phyloP scores from a whole-genome alignment of 2,888 invertebrate genomes.

The Lasioglossum morio region DNA sequence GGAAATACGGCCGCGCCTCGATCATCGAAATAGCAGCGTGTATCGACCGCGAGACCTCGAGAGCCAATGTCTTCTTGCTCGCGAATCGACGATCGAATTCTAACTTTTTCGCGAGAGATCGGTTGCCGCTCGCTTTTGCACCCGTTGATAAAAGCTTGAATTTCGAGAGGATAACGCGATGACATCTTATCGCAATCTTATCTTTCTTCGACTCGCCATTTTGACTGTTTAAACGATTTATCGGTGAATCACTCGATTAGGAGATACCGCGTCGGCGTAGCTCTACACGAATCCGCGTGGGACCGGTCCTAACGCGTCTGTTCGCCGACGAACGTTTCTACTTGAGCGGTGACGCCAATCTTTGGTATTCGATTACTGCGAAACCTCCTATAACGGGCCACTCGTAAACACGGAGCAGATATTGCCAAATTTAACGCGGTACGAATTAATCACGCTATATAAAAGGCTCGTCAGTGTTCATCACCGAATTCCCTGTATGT shows the following conservation, averaged over 20 bases:
- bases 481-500: no score
- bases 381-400: no score
- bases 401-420: no score
- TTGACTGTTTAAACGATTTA: background rate
- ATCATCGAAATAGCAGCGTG: conserved; percentile 20
- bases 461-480: no score
- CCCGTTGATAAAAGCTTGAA: background rate
- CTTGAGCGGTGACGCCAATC: background rate
- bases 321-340: background rate
- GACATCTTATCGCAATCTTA: conserved; percentile 5
- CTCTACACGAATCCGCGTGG: background rate
- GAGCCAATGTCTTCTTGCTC: background rate
- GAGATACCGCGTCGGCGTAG: background rate
- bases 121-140: no score
- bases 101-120: background rate
- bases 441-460: no score
- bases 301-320: background rate
- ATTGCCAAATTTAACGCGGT: no score
- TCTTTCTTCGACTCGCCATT: background rate
- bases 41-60: background rate
- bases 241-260: conserved; percentile 6
- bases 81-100: background rate
- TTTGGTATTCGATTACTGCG: no score
- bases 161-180: background rate
- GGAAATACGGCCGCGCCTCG: conserved; percentile 42